Conservation (phyloP, 2,113 vertebrate species). For the Pangasianodon hypophthalmus region DNA sequence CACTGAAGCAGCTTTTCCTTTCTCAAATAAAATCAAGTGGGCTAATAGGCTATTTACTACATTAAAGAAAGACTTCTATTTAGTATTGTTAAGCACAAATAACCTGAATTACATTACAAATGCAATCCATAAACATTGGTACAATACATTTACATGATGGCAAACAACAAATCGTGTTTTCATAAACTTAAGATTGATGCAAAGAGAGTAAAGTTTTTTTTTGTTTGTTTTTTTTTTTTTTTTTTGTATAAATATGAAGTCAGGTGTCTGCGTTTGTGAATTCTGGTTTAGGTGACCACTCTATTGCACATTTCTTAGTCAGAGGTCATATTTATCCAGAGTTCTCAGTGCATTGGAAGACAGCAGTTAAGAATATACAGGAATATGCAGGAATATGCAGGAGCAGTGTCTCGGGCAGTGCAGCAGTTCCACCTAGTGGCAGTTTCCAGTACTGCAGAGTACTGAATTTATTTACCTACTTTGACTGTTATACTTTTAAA, state of each 20-base stretch:
- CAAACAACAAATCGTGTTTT: background rate
- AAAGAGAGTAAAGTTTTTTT: background rate
- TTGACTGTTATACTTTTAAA: background rate
- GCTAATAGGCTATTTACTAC: background rate
- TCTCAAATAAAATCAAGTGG: background rate
- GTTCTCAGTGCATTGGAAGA: background rate
- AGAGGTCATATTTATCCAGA: background rate
- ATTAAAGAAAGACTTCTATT: background rate
- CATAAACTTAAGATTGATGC: background rate
- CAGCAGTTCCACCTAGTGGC: conserved; percentile 51
- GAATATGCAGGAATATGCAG: background rate
- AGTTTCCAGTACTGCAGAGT: conserved; percentile 44
- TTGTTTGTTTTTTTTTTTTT: background rate
- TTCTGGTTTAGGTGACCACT: background rate
- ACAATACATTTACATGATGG: background rate
- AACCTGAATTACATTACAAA: background rate
- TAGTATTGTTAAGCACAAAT: background rate
- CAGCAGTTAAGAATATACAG: background rate
- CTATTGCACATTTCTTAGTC: conserved; percentile 1
- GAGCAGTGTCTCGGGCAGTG: background rate
- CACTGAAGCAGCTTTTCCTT: background rate
- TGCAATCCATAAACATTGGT: background rate
- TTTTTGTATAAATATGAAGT: background rate
- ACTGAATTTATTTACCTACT: background rate
- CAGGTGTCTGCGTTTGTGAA: background rate